Conservation (phyloP, 92 coral and sea anemone species). For the Paramuricea clavata region DNA sequence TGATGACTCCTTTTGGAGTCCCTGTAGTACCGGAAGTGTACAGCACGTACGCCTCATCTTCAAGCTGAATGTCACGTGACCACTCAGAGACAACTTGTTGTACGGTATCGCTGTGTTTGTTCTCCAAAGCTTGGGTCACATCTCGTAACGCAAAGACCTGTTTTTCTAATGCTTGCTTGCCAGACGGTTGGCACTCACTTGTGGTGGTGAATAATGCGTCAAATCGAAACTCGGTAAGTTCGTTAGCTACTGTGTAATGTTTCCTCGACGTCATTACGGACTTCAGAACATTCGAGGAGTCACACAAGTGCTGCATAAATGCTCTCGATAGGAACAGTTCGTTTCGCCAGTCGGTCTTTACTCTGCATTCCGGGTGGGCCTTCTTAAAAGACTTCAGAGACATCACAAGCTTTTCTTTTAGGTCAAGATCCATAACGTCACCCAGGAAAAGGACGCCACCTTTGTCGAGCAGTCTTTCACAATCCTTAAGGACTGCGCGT, state of each 20-base stretch:
- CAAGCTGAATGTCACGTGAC: not conserved
- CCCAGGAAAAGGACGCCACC: not conserved
- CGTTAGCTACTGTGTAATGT: not conserved
- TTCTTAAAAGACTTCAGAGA: not conserved
- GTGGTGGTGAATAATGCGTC: not conserved
- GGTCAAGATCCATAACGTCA: not conserved
- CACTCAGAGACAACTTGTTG: not conserved
- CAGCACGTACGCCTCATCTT: conserved; percentile 34
- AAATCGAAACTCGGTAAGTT: not conserved
- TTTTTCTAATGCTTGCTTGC: not conserved
- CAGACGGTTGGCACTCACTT: not conserved
- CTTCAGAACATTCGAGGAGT: not conserved
- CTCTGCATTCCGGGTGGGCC: conserved; percentile 3
- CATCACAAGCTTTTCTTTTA: not conserved
- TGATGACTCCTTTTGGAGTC: conserved; percentile 44
- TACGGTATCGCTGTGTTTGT: not conserved
- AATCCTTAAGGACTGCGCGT: not conserved
- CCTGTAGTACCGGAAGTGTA: conserved; percentile 47
- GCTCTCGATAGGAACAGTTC: not conserved
- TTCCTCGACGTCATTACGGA: not conserved
- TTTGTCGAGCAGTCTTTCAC: not conserved
- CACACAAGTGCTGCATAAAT: not conserved
- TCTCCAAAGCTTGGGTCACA: not conserved
- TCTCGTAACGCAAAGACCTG: not conserved
- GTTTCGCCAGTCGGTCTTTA: not conserved